phyloP scores from a whole-genome alignment of 2,113 vertebrate species.

The Naja naja region DNA sequence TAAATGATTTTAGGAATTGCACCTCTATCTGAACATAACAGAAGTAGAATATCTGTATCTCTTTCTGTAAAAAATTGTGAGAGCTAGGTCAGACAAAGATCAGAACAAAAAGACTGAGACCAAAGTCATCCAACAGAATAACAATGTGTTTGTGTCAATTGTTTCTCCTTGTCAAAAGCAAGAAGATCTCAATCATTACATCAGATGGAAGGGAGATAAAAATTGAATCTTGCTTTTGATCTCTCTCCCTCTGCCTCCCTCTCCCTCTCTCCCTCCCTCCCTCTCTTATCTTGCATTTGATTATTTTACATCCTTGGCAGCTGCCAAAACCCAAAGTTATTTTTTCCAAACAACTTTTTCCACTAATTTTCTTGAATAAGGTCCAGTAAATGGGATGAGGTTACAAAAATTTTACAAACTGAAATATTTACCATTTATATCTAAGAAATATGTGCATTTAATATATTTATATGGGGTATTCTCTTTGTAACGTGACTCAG shows the following conservation, averaged over 20 bases:
- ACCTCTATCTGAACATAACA: background rate
- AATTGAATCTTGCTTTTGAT: background rate
- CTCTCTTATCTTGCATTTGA: background rate
- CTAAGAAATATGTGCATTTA: background rate
- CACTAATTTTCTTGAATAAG: background rate
- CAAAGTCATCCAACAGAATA: background rate
- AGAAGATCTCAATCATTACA: background rate
- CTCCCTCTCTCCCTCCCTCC: background rate
- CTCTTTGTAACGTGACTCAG: background rate
- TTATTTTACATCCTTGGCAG: background rate
- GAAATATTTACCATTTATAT: background rate
- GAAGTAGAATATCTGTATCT: background rate
- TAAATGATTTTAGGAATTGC: background rate
- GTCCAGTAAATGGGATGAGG: background rate
- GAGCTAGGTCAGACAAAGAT: background rate
- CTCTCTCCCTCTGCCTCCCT: background rate
- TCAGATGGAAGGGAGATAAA: background rate
- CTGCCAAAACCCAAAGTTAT: background rate
- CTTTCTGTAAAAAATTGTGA: background rate
- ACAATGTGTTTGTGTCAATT: background rate
- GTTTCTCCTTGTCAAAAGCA: background rate
- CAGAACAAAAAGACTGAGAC: background rate
- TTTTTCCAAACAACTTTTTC: background rate
- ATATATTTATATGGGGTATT: background rate
- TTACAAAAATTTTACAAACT: background rate